A percentile compares a stretch with the other conserved stretches of the same genome.
Evolutionary conservation across 2,888 invertebrate species (phyloP).

Genomic region (Euphydryas editha): DNA sequence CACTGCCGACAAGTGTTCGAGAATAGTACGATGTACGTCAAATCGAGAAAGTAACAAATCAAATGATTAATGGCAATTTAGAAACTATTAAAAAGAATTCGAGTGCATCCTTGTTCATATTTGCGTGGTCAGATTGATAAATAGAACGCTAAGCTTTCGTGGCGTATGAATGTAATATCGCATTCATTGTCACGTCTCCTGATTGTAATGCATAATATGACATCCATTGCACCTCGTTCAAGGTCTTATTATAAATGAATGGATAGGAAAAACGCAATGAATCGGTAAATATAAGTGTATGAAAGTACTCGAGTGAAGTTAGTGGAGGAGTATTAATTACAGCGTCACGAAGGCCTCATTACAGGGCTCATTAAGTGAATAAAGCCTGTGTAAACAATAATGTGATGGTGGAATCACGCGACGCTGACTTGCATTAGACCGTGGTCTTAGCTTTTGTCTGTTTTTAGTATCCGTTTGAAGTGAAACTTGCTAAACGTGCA

Average conservation of each 20-base stretch:
- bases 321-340: slow-evolving; percentile 64
- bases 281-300: slow-evolving; percentile 17
- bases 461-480: slow-evolving; percentile 54
- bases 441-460: slow-evolving; percentile 52
- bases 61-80: slow-evolving; percentile 18
- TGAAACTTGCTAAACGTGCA: slow-evolving; percentile 57
- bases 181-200: slow-evolving; percentile 18
- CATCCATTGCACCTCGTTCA: slow-evolving; percentile 17
- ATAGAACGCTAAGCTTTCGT: slow-evolving; percentile 21
- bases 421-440: slow-evolving; percentile 63
- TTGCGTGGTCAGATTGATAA: slow-evolving; percentile 26
- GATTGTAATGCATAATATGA: slow-evolving; percentile 27
- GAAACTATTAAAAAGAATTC: slow-evolving; percentile 23
- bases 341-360: slow-evolving; percentile 62
- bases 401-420: slow-evolving; percentile 72
- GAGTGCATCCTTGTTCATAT: slow-evolving; percentile 27
- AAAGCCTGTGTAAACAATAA: slow-evolving; percentile 71
- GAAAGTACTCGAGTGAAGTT: slow-evolving; percentile 34
- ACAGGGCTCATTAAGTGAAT: slow-evolving; percentile 70
- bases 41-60: slow-evolving; percentile 16
- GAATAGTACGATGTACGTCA: slow-evolving; percentile 6
- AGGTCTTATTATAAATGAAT: slow-evolving; percentile 4
- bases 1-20: not conserved
- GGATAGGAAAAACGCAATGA: slow-evolving; percentile 29
- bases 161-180: slow-evolving; percentile 19